Evolutionary conservation across 1,140 invertebrate genomes (phyloP).

Genomic region (Penaeus vannamei): DNA sequence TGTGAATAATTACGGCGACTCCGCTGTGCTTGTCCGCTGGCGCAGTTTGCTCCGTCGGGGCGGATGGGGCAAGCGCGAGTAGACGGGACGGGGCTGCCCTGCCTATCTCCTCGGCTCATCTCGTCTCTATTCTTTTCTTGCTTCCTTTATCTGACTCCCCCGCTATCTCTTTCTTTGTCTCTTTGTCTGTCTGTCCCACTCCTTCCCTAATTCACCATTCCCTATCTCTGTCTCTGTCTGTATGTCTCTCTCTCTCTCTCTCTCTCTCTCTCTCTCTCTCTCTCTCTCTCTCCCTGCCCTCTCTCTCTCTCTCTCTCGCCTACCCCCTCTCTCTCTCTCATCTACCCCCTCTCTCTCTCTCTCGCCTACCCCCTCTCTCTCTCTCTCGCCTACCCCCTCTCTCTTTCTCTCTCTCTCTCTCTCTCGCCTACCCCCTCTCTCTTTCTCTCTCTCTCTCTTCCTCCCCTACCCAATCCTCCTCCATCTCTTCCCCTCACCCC

Average conservation of each 20-base stretch:
- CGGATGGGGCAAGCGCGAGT: no score
- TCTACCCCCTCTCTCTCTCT: no score
- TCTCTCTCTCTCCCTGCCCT: slow-evolving; percentile 21
- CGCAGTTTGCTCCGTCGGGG: no score
- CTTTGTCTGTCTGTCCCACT: background rate
- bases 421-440: background rate
- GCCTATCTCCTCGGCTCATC: no score
- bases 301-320: background rate
- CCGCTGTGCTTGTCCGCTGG: no score
- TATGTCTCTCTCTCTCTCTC: background rate
- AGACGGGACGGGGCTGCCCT: no score
- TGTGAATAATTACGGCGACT: no score
- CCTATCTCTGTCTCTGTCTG: background rate
- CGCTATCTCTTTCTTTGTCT: background rate
- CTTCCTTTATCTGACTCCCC: no score
- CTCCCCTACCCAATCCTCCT: background rate
- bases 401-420: slow-evolving; percentile 14
- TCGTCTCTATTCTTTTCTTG: no score
- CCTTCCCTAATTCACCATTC: background rate
- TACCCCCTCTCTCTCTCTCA: background rate
- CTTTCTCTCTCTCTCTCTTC: background rate
- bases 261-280: background rate
- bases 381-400: background rate
- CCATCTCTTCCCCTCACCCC: background rate
- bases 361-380: background rate